These are phyloP conservation scores for Altica lythri DNA, from an alignment of 2,888 invertebrate genomes.

Conservation along the genomic window DNA sequence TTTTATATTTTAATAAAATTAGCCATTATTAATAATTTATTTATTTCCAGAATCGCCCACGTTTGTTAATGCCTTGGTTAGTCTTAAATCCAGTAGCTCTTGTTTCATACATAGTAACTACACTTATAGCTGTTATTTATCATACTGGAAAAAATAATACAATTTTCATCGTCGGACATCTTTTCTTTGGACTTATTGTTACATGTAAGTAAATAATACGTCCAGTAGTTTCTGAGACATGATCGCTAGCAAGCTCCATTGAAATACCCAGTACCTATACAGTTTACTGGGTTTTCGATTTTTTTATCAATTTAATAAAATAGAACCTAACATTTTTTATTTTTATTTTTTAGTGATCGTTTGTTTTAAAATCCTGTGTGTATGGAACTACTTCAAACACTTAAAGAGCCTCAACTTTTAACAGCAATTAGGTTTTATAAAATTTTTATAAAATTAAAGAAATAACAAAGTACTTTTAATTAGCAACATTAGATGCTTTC, in stretches of 20 bases:
- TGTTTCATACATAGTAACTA: constrained; percentile 47
- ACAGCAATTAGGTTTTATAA: constrained; percentile 6
- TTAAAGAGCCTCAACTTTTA: constrained; percentile 53
- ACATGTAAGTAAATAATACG: constrained; percentile 53
- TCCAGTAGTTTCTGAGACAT: too few species aligned
- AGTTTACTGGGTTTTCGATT: too few species aligned
- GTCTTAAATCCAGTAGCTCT: constrained; percentile 49
- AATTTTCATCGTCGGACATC: constrained; percentile 49
- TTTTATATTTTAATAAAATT: too few species aligned
- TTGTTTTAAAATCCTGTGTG: constrained; percentile 49
- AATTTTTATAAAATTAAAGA: constrained; percentile 19
- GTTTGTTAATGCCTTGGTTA: constrained; percentile 51
- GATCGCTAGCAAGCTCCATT: too few species aligned
- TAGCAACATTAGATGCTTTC: too few species aligned
- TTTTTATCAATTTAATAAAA: too few species aligned
- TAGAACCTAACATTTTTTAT: too few species aligned
- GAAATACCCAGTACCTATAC: too few species aligned
- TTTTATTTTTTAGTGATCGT: constrained; percentile 52
- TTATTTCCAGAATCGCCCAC: constrained; percentile 52
- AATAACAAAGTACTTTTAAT: constrained; percentile 18
- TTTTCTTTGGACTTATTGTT: constrained; percentile 44
- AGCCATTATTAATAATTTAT: background rate
- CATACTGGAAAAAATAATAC: constrained; percentile 47
- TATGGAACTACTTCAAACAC: constrained; percentile 51
- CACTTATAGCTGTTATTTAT: constrained; percentile 48